These are phyloP conservation scores for Uromys caudimaculatus DNA, from an alignment of 2,797 vertebrate species.

Conservation along the genomic window DNA sequence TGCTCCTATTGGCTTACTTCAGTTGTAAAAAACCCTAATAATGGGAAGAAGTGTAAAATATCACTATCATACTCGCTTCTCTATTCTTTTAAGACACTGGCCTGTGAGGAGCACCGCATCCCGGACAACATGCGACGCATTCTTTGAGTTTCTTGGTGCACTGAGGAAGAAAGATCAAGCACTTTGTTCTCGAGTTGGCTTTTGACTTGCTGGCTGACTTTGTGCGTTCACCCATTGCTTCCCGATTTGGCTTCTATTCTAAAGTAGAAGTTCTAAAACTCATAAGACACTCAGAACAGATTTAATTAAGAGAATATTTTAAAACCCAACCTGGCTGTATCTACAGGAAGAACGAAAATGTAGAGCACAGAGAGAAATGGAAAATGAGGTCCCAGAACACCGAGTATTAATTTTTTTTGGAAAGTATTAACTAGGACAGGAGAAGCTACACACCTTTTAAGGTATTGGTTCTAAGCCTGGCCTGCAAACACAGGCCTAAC, in stretches of 20 bases:
- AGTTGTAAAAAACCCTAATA: neutral
- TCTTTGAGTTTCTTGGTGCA: neutral
- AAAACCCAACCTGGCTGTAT: neutral
- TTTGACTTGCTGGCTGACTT: slow-evolving; percentile 26
- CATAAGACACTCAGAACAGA: neutral
- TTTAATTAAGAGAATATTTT: slow-evolving; percentile 52
- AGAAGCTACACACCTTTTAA: neutral
- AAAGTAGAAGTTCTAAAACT: slow-evolving; percentile 56
- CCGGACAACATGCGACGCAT: neutral
- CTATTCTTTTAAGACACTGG: neutral
- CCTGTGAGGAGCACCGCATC: neutral
- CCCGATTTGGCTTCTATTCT: slow-evolving; percentile 6
- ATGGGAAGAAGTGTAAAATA: neutral
- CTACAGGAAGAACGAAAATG: slow-evolving; percentile 15
- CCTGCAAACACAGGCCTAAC: neutral
- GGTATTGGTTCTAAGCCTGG: neutral
- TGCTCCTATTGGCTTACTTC: neutral
- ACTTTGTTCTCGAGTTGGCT: slow-evolving; percentile 4
- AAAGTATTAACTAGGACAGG: neutral
- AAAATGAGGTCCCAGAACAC: slow-evolving; percentile 20
- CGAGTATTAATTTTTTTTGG: neutral
- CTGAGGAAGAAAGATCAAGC: neutral
- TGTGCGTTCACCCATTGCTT: neutral
- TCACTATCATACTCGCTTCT: neutral
- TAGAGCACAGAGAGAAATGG: neutral